These are phyloP conservation scores for Rhadinocentrus ornatus DNA, from an alignment of 2,797 vertebrate species.

Conservation along the genomic window DNA sequence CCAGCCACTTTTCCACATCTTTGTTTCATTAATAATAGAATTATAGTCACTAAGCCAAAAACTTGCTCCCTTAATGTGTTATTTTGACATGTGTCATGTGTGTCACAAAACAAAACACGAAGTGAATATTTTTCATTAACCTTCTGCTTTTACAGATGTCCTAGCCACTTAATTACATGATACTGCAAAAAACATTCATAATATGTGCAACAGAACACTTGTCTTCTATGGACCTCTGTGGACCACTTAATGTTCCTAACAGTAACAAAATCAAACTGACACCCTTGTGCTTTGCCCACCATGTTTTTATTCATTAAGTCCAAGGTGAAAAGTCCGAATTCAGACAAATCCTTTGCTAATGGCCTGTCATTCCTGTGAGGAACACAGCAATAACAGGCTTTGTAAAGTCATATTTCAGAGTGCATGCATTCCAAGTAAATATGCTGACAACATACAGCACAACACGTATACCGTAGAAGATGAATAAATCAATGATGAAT, in stretches of 20 bases:
- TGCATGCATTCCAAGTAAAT: constrained; percentile 58
- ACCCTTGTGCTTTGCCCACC: constrained; percentile 18
- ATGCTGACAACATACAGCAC: constrained; percentile 63
- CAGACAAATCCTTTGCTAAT: constrained; percentile 71
- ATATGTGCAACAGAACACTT: no score
- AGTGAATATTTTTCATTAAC: no score
- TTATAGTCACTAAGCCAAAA: no score
- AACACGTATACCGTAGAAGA: constrained; percentile 48
- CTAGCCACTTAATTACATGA: no score
- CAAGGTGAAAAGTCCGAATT: constrained; percentile 63
- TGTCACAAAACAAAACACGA: no score
- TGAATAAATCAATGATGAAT: constrained; percentile 55
- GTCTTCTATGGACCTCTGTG: neutral
- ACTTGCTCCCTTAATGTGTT: no score
- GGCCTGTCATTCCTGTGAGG: constrained; percentile 59
- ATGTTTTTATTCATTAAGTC: constrained; percentile 48
- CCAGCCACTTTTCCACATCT: no score
- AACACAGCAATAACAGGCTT: constrained; percentile 55
- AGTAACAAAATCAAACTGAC: neutral
- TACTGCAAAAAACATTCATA: no score
- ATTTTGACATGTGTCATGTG: no score
- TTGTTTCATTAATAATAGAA: no score
- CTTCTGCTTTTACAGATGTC: no score
- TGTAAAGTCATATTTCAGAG: constrained; percentile 63
- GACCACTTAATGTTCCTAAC: neutral